Conservation (phyloP, 2,113 vertebrate species). For the Clarias macrocephalus region DNA sequence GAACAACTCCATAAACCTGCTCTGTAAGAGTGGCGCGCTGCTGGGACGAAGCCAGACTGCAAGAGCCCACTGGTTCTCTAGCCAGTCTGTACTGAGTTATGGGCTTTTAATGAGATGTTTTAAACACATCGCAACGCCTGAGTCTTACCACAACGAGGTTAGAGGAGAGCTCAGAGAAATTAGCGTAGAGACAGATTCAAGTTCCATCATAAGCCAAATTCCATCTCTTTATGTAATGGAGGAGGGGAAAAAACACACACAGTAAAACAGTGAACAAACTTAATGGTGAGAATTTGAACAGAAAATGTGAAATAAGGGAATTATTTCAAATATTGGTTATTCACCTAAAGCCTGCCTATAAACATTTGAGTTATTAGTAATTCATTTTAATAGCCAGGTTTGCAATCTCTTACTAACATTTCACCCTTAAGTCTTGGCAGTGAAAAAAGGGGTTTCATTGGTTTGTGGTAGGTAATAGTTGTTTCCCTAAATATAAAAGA, state of each 20-base stretch:
- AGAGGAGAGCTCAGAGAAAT: constrained; percentile 33
- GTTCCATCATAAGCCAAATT: constrained; percentile 33
- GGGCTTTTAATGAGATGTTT: constrained; percentile 54
- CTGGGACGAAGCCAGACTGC: constrained; percentile 50
- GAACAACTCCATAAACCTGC: constrained; percentile 57
- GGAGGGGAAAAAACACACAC: background rate
- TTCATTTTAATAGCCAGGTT: background rate
- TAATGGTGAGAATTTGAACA: no score
- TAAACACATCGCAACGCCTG: constrained; percentile 51
- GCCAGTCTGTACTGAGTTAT: constrained; percentile 52
- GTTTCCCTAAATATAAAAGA: background rate
- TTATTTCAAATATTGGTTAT: no score
- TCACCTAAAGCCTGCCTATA: background rate
- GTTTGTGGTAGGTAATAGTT: background rate
- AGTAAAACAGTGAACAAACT: background rate
- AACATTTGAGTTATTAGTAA: background rate
- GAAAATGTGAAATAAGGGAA: background rate
- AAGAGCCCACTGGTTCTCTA: constrained; percentile 45
- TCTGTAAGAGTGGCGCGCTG: constrained; percentile 38
- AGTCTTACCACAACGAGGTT: constrained; percentile 48
- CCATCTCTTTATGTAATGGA: background rate
- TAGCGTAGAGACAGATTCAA: constrained; percentile 37
- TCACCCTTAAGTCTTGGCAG: background rate
- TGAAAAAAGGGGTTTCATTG: background rate
- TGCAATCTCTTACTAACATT: background rate